Percentiles rank a stretch among this genome's conserved stretches.
Evolutionary conservation across 2,113 vertebrate species (phyloP).

Genomic region (Epinephelus cyanopodus): DNA sequence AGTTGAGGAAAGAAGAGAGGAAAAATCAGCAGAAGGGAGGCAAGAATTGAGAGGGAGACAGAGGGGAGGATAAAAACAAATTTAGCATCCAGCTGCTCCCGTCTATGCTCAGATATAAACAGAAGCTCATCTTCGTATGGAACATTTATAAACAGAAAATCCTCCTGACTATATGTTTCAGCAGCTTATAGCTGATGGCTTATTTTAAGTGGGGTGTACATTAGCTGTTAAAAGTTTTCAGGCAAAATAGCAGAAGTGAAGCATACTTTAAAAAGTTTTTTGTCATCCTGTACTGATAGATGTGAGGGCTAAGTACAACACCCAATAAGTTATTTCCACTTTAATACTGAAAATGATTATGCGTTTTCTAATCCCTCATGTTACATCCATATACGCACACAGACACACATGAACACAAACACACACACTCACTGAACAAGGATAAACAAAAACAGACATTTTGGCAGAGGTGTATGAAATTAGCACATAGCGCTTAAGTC

Average conservation of each 20-base stretch:
- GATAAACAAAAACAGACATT: slow-evolving; percentile 16
- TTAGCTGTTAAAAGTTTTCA: neutral
- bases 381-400: neutral
- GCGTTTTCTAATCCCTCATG: slow-evolving; percentile 43
- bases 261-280: slow-evolving; percentile 20
- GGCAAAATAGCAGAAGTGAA: neutral
- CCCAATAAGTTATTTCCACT: slow-evolving; percentile 2
- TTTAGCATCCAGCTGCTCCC: slow-evolving; percentile 40
- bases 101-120: slow-evolving; percentile 1
- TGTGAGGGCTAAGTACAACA: slow-evolving; percentile 13
- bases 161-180: slow-evolving; percentile 22
- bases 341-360: slow-evolving; percentile 39
- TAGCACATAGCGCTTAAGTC: slow-evolving; percentile 26
- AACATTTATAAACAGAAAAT: slow-evolving; percentile 23
- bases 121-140: slow-evolving; percentile 2
- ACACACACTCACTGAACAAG: neutral
- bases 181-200: slow-evolving; percentile 2
- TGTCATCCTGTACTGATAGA: slow-evolving; percentile 19
- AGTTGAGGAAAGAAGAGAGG: neutral
- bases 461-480: slow-evolving; percentile 35
- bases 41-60: neutral
- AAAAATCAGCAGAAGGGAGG: slow-evolving; percentile 5
- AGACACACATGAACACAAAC: neutral
- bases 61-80: slow-evolving; percentile 28
- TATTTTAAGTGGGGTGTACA: slow-evolving; percentile 2